Evolutionary conservation across 2,113 vertebrate genomes (phyloP).

Genomic region (Progne subis): DNA sequence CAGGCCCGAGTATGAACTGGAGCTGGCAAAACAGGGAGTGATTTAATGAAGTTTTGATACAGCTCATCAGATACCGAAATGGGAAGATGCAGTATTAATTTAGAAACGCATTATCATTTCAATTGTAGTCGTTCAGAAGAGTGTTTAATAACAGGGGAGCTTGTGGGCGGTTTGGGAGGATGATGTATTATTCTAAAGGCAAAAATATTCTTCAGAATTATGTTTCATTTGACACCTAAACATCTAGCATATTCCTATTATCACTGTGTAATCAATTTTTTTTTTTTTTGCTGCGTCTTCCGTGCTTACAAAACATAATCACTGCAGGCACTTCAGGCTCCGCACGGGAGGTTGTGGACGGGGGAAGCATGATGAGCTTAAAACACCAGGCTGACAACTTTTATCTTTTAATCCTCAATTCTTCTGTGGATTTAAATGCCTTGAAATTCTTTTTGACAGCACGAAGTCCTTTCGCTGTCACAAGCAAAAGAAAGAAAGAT

Average conservation of each 20-base stretch:
- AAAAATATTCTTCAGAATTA: slow-evolving; percentile 58
- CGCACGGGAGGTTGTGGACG: not conserved
- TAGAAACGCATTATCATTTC: slow-evolving; percentile 66
- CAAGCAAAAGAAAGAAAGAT: not conserved
- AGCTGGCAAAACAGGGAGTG: slow-evolving; percentile 56
- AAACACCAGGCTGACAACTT: slow-evolving; percentile 2
- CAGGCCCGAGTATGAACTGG: not conserved
- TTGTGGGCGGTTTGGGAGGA: slow-evolving; percentile 49
- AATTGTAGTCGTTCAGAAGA: slow-evolving; percentile 54
- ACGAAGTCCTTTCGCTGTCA: slow-evolving; percentile 7
- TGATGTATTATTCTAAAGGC: slow-evolving; percentile 62
- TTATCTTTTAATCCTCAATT: slow-evolving; percentile 28
- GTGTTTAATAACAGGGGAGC: slow-evolving; percentile 64
- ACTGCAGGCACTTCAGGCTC: not conserved
- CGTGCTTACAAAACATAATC: not conserved
- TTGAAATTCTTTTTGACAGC: not conserved
- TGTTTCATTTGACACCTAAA: slow-evolving; percentile 68
- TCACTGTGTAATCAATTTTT: slow-evolving; percentile 35
- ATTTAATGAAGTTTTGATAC: slow-evolving; percentile 75
- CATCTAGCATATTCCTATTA: slow-evolving; percentile 47
- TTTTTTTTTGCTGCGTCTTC: not conserved
- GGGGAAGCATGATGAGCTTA: not conserved
- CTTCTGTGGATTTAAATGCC: not conserved
- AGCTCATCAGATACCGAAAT: slow-evolving; percentile 70
- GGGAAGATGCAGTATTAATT: slow-evolving; percentile 70